Percentiles rank a stretch among this genome's conserved stretches.
These are phyloP conservation scores for Anneissia japonica DNA, from an alignment of 35 echinoderm and acorn worm genomes.

Conservation along the genomic window DNA sequence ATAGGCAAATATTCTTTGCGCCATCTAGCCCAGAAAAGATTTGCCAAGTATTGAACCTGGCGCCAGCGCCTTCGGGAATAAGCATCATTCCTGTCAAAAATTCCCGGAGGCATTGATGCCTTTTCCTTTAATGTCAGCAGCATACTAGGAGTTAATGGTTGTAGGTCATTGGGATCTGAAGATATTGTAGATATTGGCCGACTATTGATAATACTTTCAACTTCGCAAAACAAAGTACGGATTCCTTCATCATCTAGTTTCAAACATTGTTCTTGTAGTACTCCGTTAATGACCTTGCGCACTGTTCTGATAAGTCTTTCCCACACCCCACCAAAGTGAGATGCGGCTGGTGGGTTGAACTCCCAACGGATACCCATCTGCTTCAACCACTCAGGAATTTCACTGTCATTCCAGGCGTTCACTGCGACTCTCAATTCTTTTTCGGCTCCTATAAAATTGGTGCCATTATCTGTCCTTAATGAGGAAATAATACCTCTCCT, in stretches of 20 bases:
- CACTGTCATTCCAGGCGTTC: constrained; percentile 12
- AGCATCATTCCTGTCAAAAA: constrained; percentile 28
- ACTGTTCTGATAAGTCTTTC: constrained; percentile 56
- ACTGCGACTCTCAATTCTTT: constrained; percentile 18
- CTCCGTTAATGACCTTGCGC: constrained; percentile 36
- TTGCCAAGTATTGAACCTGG: neutral
- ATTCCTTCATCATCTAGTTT: neutral
- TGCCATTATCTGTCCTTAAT: constrained; percentile 36
- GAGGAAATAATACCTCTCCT: constrained; percentile 12
- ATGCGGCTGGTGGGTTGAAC: constrained; percentile 48
- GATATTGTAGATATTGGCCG: constrained; percentile 47
- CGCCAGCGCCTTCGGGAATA: constrained; percentile 28
- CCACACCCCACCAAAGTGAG: constrained; percentile 47
- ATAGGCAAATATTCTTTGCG: constrained; percentile 18
- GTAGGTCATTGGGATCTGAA: constrained; percentile 34
- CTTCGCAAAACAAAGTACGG: neutral
- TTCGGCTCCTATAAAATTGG: constrained; percentile 40
- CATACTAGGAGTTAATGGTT: constrained; percentile 38
- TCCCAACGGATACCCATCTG: constrained; percentile 24
- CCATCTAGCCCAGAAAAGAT: constrained; percentile 28
- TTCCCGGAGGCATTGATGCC: constrained; percentile 12
- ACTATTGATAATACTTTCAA: constrained; percentile 36
- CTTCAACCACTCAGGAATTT: neutral
- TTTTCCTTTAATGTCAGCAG: constrained; percentile 44
- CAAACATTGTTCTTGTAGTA: constrained; percentile 3